Base-by-base conservation (phyloP, 2,113 vertebrate genomes). In the Larimichthys crocea region DNA sequence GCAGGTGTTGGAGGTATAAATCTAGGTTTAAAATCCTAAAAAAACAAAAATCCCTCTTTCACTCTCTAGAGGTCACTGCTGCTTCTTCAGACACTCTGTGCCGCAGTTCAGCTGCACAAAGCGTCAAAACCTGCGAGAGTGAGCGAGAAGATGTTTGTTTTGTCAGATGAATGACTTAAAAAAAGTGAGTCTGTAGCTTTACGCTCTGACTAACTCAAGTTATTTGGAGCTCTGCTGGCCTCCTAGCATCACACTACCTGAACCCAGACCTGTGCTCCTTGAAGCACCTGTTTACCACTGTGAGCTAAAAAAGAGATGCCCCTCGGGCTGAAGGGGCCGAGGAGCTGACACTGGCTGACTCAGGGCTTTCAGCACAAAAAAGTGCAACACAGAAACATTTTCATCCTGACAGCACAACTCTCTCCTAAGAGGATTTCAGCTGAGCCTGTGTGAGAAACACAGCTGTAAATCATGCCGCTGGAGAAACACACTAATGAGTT, bases 371-470 rank as follows among this genome's bases (percentile, higher is more conserved):
- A 50, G 35, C 35, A 19, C 16, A 62, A 64, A 79, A 26, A 89
- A 88, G 19, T 62, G 75, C 70, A 79, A 63, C 52, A 66, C 20
- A 7, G 52, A 70, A 60, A 71, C 50, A 69, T 79, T 90, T 85
- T 69, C 10, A 80, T 59, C 64, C 65, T 67, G 85, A 88, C 81
- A 79, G 83, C 78, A 88, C 72, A 82, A 69, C 50, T 67, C 35
- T 3, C 35, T 73, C 56, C 60, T 73, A 1, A 71, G 66, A 71
- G 76, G 68, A 62, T 80, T 76, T 62, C 35, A 59, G 61, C 63
- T 49, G 63, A 68, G 79, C 19, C 20, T 40, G 22, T 17, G 56
- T 15, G 73, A 71, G 62, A 84, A 55, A 52, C 65, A 24, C 20
- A n/a, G 60, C 69, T 63, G 79, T 42, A 44, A 44, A 77, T 82